Base-by-base conservation (phyloP, 2,888 invertebrate genomes). In the Gisinianus flammeolus region DNA sequence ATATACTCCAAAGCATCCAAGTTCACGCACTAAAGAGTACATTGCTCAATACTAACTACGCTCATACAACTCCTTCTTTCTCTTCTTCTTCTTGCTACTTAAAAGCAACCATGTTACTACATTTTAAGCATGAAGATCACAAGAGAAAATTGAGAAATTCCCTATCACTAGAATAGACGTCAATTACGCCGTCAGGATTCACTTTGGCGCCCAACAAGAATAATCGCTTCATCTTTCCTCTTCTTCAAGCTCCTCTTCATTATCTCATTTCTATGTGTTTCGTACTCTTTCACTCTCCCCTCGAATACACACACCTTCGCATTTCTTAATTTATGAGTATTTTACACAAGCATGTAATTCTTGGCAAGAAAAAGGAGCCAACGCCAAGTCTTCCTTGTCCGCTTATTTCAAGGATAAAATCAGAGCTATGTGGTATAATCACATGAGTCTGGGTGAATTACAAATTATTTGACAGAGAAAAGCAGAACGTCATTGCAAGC, bases 391-490 rank as follows among this genome's bases (percentile, higher is more conserved):
- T 62, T 62, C 26, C 26, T 62, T 62, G 26, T 28, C 5, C 2
- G 26, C 16, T 24, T 12, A 26, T 26, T 26, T 16, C 22, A 10
- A 56, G 62, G 44, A 35, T 30, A 67, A 72, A 69, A 77, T 64
- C 77, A 66, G 74, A 52, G 66, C 67, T 54, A 24, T 35, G 64
- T 69, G 52, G 58, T 58, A 77, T 80, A 79, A 82, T 80, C 81
- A 79, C 79, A 81, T 67, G 77, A 76, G 80, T 76, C 78, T 78
- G 67, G 75, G 69, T 79, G 82, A 83, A 82, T 82, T 83, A 83
- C 81, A 83, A 83, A 82, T 83, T 82, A 83, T 83, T 82, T 82
- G 83, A 82, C 81, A 82, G 79, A 77, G 79, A 66, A 35, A 52
- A 44, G 28, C 73, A 35, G 75, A 77, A 56, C 75, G 24, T 28